Evolutionary conservation across 2,888 invertebrate species (phyloP).

Genomic region (Octodonta nipae): DNA sequence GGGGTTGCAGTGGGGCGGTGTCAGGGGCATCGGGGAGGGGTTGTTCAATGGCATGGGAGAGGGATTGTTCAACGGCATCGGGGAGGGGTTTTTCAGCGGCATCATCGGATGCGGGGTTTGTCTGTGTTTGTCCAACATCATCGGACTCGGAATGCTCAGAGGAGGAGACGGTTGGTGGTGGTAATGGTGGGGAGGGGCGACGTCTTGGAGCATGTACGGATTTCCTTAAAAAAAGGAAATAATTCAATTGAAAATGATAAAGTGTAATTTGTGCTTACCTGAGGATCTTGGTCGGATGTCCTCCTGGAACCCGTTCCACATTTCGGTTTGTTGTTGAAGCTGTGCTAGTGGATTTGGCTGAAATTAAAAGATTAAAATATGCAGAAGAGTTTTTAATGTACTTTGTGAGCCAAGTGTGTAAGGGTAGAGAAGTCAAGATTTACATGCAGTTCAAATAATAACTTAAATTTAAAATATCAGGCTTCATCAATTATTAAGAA

Average conservation of each 20-base stretch:
- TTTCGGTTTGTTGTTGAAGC: conserved; percentile 29
- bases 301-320: conserved; percentile 30
- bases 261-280: too few species aligned
- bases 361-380: too few species aligned
- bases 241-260: neutral
- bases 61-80: conserved; percentile 15
- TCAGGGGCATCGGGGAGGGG: conserved; percentile 15
- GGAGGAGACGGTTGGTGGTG: conserved; percentile 12
- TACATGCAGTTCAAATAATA: too few species aligned
- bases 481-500: too few species aligned
- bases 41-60: conserved; percentile 8
- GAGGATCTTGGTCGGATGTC: conserved; percentile 19
- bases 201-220: conserved; percentile 16
- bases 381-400: too few species aligned
- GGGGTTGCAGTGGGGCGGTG: conserved; percentile 11
- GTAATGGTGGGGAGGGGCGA: conserved; percentile 9
- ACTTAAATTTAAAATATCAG: too few species aligned
- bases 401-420: too few species aligned
- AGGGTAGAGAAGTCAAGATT: too few species aligned
- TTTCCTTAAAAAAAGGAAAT: conserved; percentile 8
- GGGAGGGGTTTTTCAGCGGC: too few species aligned
- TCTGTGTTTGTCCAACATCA: conserved; percentile 16
- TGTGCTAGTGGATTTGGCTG: conserved; percentile 28
- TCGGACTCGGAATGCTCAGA: conserved; percentile 14
- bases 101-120: conserved; percentile 13